These are phyloP conservation scores for Mya arenaria DNA, from an alignment of 1,140 invertebrate genomes.

Conservation along the genomic window DNA sequence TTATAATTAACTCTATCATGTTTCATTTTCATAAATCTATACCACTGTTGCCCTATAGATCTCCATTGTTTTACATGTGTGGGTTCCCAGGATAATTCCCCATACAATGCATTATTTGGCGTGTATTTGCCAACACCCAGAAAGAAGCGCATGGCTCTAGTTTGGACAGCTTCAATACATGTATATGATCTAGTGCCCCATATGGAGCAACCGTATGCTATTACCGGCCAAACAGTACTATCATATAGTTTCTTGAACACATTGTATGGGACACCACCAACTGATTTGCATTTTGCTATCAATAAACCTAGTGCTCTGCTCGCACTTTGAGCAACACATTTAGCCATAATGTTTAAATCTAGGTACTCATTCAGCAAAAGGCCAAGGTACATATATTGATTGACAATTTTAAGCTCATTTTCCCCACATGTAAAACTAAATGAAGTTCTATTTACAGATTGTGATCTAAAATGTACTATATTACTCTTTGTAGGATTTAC, in stretches of 20 bases:
- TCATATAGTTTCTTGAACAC: constrained; percentile 30
- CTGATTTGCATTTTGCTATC: constrained; percentile 13
- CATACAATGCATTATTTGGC: constrained; percentile 4
- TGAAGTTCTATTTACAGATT: not conserved
- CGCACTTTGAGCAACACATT: not conserved
- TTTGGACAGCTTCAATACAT: constrained; percentile 9
- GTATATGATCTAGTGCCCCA: constrained; percentile 9
- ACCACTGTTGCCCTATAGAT: not conserved
- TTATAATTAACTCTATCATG: not conserved
- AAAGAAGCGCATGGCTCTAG: not conserved
- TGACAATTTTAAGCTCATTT: not conserved
- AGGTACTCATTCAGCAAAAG: constrained; percentile 17
- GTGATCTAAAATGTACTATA: constrained; percentile 32
- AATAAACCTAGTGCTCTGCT: constrained; percentile 9
- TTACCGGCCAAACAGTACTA: constrained; percentile 16
- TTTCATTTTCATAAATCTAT: not conserved
- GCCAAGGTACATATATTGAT: constrained; percentile 45
- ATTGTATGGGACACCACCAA: constrained; percentile 22
- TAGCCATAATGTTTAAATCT: not conserved
- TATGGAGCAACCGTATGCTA: not conserved
- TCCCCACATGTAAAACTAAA: constrained; percentile 15
- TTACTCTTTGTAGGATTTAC: constrained; percentile 28
- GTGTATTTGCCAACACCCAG: constrained; percentile 2
- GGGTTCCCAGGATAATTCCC: not conserved
- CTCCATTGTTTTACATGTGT: not conserved